These are phyloP conservation scores for Erebia palarica DNA, from an alignment of 2,888 invertebrate species.

Conservation along the genomic window DNA sequence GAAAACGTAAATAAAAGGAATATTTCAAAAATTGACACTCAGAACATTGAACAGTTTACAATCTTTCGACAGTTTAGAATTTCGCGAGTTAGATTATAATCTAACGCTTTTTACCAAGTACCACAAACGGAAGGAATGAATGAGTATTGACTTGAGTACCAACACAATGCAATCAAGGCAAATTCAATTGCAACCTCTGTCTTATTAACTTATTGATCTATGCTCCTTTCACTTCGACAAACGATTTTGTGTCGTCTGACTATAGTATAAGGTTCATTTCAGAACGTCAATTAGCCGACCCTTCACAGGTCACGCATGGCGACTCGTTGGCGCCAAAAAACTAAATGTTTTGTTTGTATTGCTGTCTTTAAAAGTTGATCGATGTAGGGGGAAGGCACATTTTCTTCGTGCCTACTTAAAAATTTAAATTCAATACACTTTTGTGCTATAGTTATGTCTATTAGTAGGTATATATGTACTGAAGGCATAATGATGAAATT, in stretches of 20 bases:
- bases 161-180: conserved; percentile 32
- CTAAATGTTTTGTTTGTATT: conserved; percentile 41
- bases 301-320: conserved; percentile 43
- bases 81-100: too few species aligned
- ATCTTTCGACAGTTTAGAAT: too few species aligned
- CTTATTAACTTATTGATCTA: conserved; percentile 36
- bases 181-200: conserved; percentile 37
- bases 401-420: conserved; percentile 1
- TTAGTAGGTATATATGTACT: too few species aligned
- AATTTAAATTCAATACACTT: not conserved
- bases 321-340: conserved; percentile 46
- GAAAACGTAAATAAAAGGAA: too few species aligned
- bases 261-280: conserved; percentile 18
- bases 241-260: conserved; percentile 21
- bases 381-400: conserved; percentile 15
- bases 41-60: too few species aligned
- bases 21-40: too few species aligned
- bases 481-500: not conserved
- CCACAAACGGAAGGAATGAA: too few species aligned
- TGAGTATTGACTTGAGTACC: not conserved
- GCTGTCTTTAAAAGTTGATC: conserved; percentile 37
- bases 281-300: conserved; percentile 31
- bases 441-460: not conserved
- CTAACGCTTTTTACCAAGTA: too few species aligned
- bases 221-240: conserved; percentile 7